Evolutionary conservation across 2,113 vertebrate genomes (phyloP).

Genomic region (Malaclemys terrapin): DNA sequence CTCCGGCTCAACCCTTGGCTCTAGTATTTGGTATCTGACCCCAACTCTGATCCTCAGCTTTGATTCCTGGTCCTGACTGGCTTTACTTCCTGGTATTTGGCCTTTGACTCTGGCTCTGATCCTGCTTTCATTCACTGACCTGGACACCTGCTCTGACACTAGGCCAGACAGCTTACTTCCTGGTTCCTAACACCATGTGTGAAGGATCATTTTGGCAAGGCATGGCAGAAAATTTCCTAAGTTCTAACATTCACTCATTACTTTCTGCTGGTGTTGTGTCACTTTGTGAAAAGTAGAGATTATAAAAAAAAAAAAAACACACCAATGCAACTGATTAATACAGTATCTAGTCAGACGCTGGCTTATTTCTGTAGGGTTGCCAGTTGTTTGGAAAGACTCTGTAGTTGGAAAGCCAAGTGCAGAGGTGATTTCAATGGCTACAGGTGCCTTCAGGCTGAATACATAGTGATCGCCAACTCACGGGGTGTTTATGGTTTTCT

Average conservation of each 20-base stretch:
- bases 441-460: background rate
- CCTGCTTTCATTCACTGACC: too few relatives aligned
- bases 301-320: background rate
- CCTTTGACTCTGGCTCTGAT: too few relatives aligned
- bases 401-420: background rate
- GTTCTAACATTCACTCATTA: background rate
- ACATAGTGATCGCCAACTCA: background rate
- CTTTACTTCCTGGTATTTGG: too few relatives aligned
- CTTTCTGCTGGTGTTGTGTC: background rate
- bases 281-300: background rate
- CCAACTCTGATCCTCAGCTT: too few relatives aligned
- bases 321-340: background rate
- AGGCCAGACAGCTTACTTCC: too few relatives aligned
- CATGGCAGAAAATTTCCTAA: background rate
- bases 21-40: too few relatives aligned
- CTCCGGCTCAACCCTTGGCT: too few relatives aligned
- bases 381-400: background rate
- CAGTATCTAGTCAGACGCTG: background rate
- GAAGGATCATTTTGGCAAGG: too few relatives aligned
- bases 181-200: too few relatives aligned
- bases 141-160: too few relatives aligned
- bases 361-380: conserved; percentile 28
- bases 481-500: background rate
- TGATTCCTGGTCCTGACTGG: too few relatives aligned
- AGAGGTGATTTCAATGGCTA: background rate